Percentiles rank a stretch among this genome's conserved stretches.
phyloP scores from a whole-genome alignment of 2,888 invertebrate species.

The Spatulosminthurus flaviceps region DNA sequence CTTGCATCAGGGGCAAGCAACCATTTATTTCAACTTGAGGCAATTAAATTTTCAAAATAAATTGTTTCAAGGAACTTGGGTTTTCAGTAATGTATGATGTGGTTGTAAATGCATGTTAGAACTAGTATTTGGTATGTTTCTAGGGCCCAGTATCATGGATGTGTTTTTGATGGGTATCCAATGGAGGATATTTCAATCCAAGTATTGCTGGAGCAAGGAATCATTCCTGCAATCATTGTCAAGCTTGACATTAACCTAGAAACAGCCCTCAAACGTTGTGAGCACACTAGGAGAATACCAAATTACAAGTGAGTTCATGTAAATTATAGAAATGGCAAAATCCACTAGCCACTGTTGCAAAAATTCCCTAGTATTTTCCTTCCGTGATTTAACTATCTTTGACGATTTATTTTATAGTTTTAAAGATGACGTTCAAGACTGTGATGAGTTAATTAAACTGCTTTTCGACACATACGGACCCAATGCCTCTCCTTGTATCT shows the following conservation, averaged over 20 bases:
- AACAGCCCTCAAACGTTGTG: slow-evolving; percentile 44
- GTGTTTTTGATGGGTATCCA: slow-evolving; percentile 61
- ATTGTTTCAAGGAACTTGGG: too few species aligned
- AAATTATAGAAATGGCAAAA: background rate
- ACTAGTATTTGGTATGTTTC: too few species aligned
- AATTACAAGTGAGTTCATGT: slow-evolving; percentile 40
- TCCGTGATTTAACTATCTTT: background rate
- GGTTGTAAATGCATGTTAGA: too few species aligned
- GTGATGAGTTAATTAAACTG: slow-evolving; percentile 25
- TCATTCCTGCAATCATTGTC: slow-evolving; percentile 54
- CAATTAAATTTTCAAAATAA: too few species aligned
- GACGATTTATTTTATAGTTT: slow-evolving; percentile 18
- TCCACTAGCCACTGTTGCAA: too few species aligned
- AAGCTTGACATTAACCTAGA: slow-evolving; percentile 53
- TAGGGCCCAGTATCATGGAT: slow-evolving; percentile 58
- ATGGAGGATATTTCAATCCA: slow-evolving; percentile 51
- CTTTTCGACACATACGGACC: slow-evolving; percentile 17
- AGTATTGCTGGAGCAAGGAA: slow-evolving; percentile 56
- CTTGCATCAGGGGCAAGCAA: too few species aligned
- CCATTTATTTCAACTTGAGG: too few species aligned
- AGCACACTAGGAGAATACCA: slow-evolving; percentile 42
- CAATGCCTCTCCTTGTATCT: slow-evolving; percentile 24
- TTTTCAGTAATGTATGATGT: too few species aligned
- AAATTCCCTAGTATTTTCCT: too few species aligned
- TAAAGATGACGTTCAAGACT: slow-evolving; percentile 36